These are phyloP conservation scores for Diachasma alloeum DNA, from an alignment of 1,140 invertebrate species.

Conservation along the genomic window DNA sequence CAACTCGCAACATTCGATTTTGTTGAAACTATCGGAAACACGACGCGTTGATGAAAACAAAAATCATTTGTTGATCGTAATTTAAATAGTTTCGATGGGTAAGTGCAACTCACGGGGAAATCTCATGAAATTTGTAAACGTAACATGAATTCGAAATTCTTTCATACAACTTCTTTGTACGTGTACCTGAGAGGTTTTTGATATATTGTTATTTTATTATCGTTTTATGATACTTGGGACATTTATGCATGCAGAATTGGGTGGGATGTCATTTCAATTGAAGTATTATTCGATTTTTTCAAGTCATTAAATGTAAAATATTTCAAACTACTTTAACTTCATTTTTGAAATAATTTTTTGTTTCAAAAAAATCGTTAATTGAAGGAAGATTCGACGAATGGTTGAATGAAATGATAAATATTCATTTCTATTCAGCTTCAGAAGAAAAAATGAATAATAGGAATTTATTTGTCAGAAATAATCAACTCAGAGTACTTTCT, in stretches of 20 bases:
- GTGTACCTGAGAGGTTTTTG: background rate
- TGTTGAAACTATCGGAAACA: background rate
- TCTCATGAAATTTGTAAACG: background rate
- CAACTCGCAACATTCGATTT: background rate
- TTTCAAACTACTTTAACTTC: no score
- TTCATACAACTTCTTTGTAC: conserved; percentile 12
- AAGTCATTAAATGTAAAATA: no score
- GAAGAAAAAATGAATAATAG: no score
- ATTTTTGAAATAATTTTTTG: no score
- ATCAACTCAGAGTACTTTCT: no score
- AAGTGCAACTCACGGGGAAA: background rate
- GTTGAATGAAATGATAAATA: no score
- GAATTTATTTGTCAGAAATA: no score
- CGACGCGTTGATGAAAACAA: background rate
- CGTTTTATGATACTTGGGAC: background rate
- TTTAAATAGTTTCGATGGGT: background rate
- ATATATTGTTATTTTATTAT: background rate
- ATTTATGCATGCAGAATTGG: background rate
- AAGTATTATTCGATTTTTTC: no score
- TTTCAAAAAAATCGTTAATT: no score
- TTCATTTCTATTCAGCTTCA: no score
- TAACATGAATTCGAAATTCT: background rate
- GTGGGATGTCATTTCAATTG: no score
- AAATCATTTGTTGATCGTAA: background rate
- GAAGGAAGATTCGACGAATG: no score